These are phyloP conservation scores for Potamilus streckersoni DNA, from an alignment of 1,140 invertebrate species.

Conservation along the genomic window DNA sequence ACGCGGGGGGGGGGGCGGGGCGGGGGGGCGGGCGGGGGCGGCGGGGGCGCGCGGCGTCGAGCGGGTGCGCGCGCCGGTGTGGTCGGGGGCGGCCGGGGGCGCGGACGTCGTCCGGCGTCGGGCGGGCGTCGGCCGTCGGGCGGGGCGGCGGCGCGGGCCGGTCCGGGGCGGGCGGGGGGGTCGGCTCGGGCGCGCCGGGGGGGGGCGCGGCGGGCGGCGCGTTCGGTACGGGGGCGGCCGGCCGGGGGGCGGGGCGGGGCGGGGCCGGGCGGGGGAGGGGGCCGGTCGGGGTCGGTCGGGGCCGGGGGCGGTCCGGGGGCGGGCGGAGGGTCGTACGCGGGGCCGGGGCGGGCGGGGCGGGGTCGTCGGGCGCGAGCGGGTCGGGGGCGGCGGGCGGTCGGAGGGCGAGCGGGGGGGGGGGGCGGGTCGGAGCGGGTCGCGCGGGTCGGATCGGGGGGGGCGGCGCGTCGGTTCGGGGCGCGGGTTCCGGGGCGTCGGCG, in stretches of 20 bases:
- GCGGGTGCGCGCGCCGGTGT: too few relatives aligned
- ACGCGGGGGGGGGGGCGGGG: too few relatives aligned
- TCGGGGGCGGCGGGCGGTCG: background rate
- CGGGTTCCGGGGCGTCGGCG: background rate
- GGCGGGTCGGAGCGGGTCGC: background rate
- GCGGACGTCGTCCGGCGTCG: too few relatives aligned
- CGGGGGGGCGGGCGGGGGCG: too few relatives aligned
- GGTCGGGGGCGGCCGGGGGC: too few relatives aligned
- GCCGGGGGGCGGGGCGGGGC: background rate
- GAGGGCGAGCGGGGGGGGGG: background rate
- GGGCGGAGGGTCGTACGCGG: background rate
- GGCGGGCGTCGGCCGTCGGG: too few relatives aligned
- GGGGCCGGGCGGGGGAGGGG: background rate
- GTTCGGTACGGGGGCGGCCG: background rate
- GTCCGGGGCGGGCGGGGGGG: too few relatives aligned
- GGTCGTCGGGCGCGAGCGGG: background rate
- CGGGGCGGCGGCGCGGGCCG: too few relatives aligned
- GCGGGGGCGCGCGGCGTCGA: too few relatives aligned
- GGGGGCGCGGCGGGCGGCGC: background rate
- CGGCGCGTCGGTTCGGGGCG: background rate
- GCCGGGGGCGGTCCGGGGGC: background rate
- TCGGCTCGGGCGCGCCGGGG: background rate
- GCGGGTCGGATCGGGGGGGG: background rate
- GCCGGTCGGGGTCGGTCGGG: background rate
- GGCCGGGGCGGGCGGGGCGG: background rate